phyloP scores from a whole-genome alignment of 2,888 invertebrate species.

The Tipula helvola region DNA sequence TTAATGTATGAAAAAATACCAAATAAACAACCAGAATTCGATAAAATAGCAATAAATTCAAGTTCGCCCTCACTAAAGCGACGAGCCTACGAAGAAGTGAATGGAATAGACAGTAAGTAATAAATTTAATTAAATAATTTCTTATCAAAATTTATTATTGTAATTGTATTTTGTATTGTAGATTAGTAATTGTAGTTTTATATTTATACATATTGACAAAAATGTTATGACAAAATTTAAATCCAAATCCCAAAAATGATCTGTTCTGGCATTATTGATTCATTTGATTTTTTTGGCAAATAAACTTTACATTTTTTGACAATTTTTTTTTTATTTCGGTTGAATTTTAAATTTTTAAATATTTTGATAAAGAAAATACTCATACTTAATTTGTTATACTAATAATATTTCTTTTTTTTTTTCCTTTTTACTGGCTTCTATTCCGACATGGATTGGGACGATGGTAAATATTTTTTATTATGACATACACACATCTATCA shows the following conservation, averaged over 20 bases:
- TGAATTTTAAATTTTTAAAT: background rate
- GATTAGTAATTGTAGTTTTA: background rate
- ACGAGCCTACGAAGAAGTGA: conserved; percentile 73
- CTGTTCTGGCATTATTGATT: background rate
- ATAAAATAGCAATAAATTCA: conserved; percentile 47
- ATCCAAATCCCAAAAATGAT: background rate
- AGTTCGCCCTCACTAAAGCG: conserved; percentile 54
- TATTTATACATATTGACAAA: background rate
- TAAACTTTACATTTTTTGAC: background rate
- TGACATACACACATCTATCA: conserved; percentile 4
- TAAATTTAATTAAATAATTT: background rate
- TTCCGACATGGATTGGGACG: conserved; percentile 51
- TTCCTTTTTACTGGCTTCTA: conserved; percentile 44
- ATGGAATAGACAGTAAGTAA: conserved; percentile 72
- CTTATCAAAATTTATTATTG: background rate
- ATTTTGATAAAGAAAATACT: background rate
- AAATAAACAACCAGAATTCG: conserved; percentile 59
- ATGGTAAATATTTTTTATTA: conserved; percentile 37
- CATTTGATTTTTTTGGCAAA: conserved; percentile 6
- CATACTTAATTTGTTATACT: background rate
- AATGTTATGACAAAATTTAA: conserved; percentile 7
- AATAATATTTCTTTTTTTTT: conserved; percentile 18
- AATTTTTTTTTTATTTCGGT: background rate
- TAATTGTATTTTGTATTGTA: conserved; percentile 4
- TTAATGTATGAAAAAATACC: conserved; percentile 75